Base-by-base conservation (phyloP, 2,888 invertebrate genomes). In the Beris chalybata region DNA sequence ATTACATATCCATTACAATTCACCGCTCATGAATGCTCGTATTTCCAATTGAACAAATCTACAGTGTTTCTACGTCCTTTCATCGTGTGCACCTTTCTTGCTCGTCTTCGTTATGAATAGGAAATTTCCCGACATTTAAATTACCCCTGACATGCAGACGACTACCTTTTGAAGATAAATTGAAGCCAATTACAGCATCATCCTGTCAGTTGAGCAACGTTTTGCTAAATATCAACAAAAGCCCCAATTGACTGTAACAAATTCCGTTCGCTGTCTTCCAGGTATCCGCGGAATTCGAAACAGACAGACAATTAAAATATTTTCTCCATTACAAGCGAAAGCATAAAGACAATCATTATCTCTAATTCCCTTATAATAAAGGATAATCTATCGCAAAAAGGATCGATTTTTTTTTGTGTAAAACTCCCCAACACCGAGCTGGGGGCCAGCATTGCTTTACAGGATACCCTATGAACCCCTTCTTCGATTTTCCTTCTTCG, bases 321-420 rank as follows among this genome's bases (percentile, higher is more conserved):
- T 64, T 53, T 44, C 55, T 32, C 54, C 64, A 45, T 64, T 22
- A 22, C 22, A 38, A 38, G 38, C 38, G 38, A 38, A 38, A 38
- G 38, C 38, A 7, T 38, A 53, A 52, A 53, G 59, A 57, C 58
- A 58, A 66, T 32, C 58, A 66, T 66, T 66, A 66, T 59, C 54
- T 53, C 43, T 66, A 59, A 66, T 66, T 58, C 66, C 58, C 58
- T 66, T 66, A 66, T 66, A 59, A 66, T 66, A 66, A 53, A 66
- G 66, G 66, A 58, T 66, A 66, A 66, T 66, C 66, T 58, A 58
- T 53, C 52, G 59, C 45, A 66, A 53, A 13, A 9, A 57, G 59
- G 44, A 66, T 66, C 66, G 66, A 66, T 66, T 66, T 66, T 58
- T 50, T 53, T 38, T 15, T 38, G n/a, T 38, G 5, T 38, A 38